A percentile compares a stretch with the other conserved stretches of the same genome.
Evolutionary conservation across 2,797 vertebrate genomes (phyloP).

Genomic region (Novumbra hubbsi): DNA sequence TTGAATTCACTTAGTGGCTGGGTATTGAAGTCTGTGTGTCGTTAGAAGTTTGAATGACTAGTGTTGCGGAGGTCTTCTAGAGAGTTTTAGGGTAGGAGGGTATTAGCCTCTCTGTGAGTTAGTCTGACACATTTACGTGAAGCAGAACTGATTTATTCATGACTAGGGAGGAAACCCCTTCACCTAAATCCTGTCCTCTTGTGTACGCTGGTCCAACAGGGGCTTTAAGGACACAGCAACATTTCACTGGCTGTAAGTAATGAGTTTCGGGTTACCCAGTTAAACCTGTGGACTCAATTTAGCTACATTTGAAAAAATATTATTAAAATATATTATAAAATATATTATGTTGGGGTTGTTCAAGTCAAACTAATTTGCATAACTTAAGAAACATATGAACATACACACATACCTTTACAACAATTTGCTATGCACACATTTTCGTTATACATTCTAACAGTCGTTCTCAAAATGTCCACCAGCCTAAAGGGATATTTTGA

Average conservation of each 20-base stretch:
- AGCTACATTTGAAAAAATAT: not conserved
- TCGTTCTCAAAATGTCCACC: too few species aligned
- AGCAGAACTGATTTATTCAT: conserved; percentile 34
- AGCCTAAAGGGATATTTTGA: too few species aligned
- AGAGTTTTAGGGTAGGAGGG: conserved; percentile 1
- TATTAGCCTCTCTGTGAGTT: not conserved
- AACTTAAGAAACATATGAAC: too few species aligned
- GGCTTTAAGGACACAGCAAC: not conserved
- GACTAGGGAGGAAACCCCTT: not conserved
- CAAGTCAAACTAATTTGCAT: too few species aligned
- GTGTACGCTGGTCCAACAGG: not conserved
- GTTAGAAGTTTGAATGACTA: not conserved
- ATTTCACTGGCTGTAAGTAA: not conserved
- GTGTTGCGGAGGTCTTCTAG: conserved; percentile 4
- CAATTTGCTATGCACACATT: too few species aligned
- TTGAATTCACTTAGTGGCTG: conserved; percentile 33
- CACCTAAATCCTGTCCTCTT: not conserved
- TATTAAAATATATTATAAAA: not conserved
- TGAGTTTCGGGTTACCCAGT: not conserved
- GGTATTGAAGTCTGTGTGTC: conserved; percentile 33
- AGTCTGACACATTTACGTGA: not conserved
- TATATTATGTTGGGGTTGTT: not conserved
- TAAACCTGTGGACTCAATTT: not conserved
- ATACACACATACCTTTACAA: too few species aligned
- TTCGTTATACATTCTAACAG: too few species aligned